Evolutionary conservation across 2,113 vertebrate genomes (phyloP).

Genomic region (Sapayoa aenigma): DNA sequence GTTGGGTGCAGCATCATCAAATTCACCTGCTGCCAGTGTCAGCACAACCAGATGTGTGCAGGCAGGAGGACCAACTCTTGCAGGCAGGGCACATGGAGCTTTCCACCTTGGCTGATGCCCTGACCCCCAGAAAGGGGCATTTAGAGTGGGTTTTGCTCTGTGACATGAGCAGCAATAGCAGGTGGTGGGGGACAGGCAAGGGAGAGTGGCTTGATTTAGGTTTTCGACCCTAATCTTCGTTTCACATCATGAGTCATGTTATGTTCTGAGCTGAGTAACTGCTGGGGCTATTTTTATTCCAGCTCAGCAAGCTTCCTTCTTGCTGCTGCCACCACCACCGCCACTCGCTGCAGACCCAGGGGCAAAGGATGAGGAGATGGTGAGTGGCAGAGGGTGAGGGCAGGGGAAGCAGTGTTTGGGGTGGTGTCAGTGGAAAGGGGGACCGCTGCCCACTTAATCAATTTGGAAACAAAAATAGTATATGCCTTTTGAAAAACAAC

Average conservation of each 20-base stretch:
- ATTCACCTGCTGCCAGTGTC: background rate
- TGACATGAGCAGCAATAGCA: background rate
- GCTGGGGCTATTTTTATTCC: slow-evolving; percentile 80
- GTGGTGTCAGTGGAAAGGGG: slow-evolving; percentile 40
- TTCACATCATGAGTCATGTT: slow-evolving; percentile 77
- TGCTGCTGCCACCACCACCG: background rate
- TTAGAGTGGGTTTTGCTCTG: background rate
- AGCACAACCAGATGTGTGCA: fast-evolving
- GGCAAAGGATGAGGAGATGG: slow-evolving; percentile 58
- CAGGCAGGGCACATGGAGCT: fast-evolving
- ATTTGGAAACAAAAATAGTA: slow-evolving; percentile 69
- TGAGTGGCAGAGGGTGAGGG: slow-evolving; percentile 59
- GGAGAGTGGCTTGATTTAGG: background rate
- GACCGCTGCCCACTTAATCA: slow-evolving; percentile 24
- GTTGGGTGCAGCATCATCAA: background rate
- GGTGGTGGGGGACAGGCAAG: background rate
- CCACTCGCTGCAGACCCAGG: background rate
- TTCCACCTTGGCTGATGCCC: background rate
- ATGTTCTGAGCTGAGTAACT: slow-evolving; percentile 80
- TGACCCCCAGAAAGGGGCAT: fast-evolving
- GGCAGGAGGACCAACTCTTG: background rate
- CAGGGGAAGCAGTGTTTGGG: slow-evolving; percentile 32
- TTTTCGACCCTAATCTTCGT: slow-evolving; percentile 64
- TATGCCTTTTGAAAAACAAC: slow-evolving; percentile 58
- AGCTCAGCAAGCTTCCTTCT: slow-evolving; percentile 76